Evolutionary conservation across 2,888 invertebrate species (phyloP), one percentile per base, ranked within the genome.

Genomic region (Willowsia nigromaculata): DNA sequence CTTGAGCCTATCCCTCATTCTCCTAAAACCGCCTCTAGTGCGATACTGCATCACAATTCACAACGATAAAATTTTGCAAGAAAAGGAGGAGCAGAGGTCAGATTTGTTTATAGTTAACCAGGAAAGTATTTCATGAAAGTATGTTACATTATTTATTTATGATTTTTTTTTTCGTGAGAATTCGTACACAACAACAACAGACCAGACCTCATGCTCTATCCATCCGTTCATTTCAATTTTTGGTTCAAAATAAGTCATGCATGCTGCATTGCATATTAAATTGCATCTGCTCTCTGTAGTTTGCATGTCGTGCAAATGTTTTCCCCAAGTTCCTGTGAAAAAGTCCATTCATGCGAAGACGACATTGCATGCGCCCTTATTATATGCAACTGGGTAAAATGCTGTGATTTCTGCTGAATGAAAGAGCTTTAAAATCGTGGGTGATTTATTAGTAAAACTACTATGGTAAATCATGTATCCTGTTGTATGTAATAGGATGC

Each of bases 241-340:
- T 25, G 30, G n/a, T n/a, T n/a, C n/a, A n/a, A n/a, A n/a, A n/a
- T n/a, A n/a, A n/a, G n/a, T n/a, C 15, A 6, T 78, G 18, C 78
- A 71, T 15, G 22, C 5, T 27, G 22, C 53, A 18, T 13, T n/a
- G n/a, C n/a, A n/a, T n/a, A n/a, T n/a, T n/a, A n/a, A n/a, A n/a
- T n/a, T n/a, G n/a, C n/a, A n/a, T n/a, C n/a, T n/a, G n/a, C n/a
- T n/a, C n/a, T n/a, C n/a, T 53, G 11, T 2, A 22, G 40, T 11
- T 71, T 71, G 13, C 33, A 50, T 53, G 11, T 53, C 53, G 7
- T 71, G 50, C 5, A 53, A 27, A 53, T 13, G n/a, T 27, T 50
- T 78, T 33, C 53, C 76, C 25, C 30, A 30, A 53, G 30, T 78
- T 78, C 78, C 78, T 78, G 78, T 33, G 53, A 78, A 53, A 53